Evolutionary conservation across 1,140 invertebrate species (phyloP).

Genomic region (Formica selysi): DNA sequence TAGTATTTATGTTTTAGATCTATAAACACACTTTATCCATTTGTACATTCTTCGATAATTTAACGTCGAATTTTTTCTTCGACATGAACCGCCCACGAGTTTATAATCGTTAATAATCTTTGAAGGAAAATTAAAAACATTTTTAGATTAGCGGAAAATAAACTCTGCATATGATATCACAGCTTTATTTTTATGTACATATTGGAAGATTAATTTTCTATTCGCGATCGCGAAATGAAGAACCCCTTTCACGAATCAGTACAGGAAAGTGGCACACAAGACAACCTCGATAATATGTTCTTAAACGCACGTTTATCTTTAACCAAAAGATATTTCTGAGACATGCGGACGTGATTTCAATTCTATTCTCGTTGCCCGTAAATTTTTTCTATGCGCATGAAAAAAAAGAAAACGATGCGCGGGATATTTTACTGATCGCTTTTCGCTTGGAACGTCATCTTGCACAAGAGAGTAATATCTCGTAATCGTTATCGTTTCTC

Average conservation of each 20-base stretch:
- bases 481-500: conserved; percentile 66
- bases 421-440: conserved; percentile 51
- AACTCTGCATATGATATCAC: too few species aligned
- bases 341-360: neutral
- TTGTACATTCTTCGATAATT: neutral
- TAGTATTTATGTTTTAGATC: neutral
- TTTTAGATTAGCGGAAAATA: neutral
- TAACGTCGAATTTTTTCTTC: neutral
- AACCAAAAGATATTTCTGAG: neutral
- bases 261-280: neutral
- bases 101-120: neutral
- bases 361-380: neutral
- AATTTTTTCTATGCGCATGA: conserved; percentile 18
- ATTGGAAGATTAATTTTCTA: neutral
- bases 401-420: conserved; percentile 19
- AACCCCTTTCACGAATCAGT: neutral
- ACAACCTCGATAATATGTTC: neutral
- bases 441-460: conserved; percentile 48
- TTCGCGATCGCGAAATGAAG: neutral
- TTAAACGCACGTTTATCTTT: neutral
- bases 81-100: neutral
- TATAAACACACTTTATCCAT: neutral
- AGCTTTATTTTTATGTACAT: neutral
- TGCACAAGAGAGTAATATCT: conserved; percentile 28
- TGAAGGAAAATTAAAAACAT: neutral